These are phyloP conservation scores for Ptilorrhoa leucosticta DNA, from an alignment of 2,113 vertebrate genomes.

Conservation along the genomic window DNA sequence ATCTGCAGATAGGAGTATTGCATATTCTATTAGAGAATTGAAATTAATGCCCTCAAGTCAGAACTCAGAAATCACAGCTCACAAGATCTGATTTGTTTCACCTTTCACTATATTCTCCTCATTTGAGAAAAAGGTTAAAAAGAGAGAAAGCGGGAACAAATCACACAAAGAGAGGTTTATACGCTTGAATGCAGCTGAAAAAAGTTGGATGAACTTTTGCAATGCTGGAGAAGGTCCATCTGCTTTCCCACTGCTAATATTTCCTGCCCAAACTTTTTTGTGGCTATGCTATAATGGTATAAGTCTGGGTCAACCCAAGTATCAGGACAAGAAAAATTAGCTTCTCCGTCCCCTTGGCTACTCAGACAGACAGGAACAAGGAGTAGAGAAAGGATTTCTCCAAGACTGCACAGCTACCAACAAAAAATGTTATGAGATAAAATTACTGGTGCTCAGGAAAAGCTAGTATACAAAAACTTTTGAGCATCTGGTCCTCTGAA, in stretches of 20 bases:
- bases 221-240: neutral
- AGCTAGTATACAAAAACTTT: neutral
- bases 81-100: neutral
- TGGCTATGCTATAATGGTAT: neutral
- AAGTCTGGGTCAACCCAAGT: neutral
- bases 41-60: neutral
- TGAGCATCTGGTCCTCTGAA: neutral
- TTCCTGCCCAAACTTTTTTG: neutral
- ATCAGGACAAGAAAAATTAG: neutral
- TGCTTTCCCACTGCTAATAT: neutral
- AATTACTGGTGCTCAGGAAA: neutral
- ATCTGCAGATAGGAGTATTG: neutral
- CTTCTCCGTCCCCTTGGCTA: neutral
- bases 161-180: neutral
- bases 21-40: neutral
- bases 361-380: neutral
- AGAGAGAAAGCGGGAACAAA: neutral
- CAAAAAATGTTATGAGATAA: neutral
- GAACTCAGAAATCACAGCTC: neutral
- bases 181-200: slow-evolving; percentile 18
- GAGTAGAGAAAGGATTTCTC: neutral
- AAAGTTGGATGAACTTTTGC: slow-evolving; percentile 15
- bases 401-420: neutral
- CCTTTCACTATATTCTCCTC: neutral
- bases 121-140: neutral